A percentile compares a stretch with the other conserved stretches of the same genome.
Evolutionary conservation across 2,113 vertebrate species (phyloP).

Genomic region (Odobenus rosmarus): DNA sequence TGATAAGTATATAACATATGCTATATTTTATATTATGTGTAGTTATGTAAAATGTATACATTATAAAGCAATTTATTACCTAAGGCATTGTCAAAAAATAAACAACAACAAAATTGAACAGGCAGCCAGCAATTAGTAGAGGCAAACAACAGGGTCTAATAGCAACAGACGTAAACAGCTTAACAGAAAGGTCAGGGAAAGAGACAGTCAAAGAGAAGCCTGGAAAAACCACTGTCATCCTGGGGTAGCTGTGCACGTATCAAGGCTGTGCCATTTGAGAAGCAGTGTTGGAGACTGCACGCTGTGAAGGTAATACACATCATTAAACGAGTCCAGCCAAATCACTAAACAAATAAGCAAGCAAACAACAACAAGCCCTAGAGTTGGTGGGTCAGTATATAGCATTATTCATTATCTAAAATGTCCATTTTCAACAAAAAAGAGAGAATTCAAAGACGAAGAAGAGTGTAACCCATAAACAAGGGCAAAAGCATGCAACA

Average conservation of each 20-base stretch:
- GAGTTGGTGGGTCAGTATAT: too few relatives aligned
- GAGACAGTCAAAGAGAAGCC: background rate
- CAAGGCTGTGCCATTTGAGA: background rate
- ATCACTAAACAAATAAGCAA: background rate
- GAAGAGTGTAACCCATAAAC: background rate
- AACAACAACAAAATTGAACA: background rate
- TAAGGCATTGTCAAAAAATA: background rate
- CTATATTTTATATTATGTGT: background rate
- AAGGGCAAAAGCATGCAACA: background rate
- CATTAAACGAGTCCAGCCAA: background rate
- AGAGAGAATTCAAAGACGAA: background rate
- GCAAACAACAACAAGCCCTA: background rate
- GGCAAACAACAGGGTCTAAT: fast-evolving
- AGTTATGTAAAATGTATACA: background rate
- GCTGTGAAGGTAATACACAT: background rate
- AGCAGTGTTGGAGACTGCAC: background rate
- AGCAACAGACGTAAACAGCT: background rate
- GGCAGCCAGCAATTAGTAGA: background rate
- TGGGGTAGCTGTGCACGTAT: background rate
- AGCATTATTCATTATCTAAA: background rate
- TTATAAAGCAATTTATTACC: background rate
- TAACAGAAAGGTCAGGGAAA: background rate
- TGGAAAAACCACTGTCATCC: background rate
- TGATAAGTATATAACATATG: background rate
- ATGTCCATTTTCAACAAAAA: background rate